Conservation (phyloP, 2,888 invertebrate genomes). For the Lycocerus yunnanus region DNA sequence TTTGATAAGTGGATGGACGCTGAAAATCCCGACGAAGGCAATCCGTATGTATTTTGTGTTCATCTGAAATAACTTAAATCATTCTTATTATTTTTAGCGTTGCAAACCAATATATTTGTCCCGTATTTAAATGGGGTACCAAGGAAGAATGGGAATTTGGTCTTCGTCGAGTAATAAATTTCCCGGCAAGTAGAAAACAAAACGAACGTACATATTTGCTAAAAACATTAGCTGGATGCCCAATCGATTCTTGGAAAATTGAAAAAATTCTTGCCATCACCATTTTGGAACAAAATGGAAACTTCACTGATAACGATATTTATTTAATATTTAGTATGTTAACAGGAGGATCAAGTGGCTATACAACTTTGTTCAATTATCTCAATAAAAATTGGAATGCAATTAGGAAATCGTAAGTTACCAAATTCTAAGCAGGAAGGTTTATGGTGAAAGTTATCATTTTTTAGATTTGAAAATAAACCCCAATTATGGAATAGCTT, state of each 20-base stretch:
- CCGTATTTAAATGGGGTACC: conserved; percentile 82
- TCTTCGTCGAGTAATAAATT: conserved; percentile 74
- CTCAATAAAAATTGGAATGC: conserved; percentile 71
- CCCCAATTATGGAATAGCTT: conserved; percentile 78
- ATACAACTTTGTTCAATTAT: conserved; percentile 73
- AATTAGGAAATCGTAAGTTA: conserved; percentile 66
- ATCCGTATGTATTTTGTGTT: conserved; percentile 71
- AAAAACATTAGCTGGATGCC: conserved; percentile 80
- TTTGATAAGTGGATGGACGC: conserved; percentile 77
- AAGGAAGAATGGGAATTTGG: conserved; percentile 83
- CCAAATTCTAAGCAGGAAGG: background rate
- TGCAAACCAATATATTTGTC: conserved; percentile 76
- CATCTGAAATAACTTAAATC: background rate
- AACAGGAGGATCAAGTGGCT: conserved; percentile 71
- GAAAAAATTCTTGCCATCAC: conserved; percentile 69
- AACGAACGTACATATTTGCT: conserved; percentile 78
- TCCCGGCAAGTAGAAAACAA: conserved; percentile 71
- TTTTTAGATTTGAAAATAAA: conserved; percentile 66
- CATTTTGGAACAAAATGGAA: conserved; percentile 69
- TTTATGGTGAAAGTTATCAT: background rate
- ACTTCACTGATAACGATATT: conserved; percentile 77
- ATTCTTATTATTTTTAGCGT: conserved; percentile 59
- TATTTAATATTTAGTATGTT: conserved; percentile 77
- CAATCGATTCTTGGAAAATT: conserved; percentile 72
- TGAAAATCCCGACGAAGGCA: conserved; percentile 75